Base-by-base conservation (phyloP, 2,888 invertebrate species). In the Acanthacorydalis orientalis region DNA sequence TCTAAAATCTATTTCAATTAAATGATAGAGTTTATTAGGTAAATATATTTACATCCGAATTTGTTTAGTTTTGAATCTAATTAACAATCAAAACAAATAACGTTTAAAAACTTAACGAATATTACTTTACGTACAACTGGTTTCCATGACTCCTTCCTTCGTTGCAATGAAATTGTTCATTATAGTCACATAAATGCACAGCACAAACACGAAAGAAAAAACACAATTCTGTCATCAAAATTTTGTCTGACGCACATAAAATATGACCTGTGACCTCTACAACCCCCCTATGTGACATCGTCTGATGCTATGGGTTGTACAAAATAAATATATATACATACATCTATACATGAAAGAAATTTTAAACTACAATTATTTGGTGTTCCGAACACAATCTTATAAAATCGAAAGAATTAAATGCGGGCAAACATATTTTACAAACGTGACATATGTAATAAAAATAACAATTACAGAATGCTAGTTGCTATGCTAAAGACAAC, bases 251-350 rank as follows among this genome's bases (percentile, higher is more conserved):
- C 12, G 31, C 42, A 23, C 11, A 42, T 16, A 42, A 41, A 16
- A 48, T 38, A n/a, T 44, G 48, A 49, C 50, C 50, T 51, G 43
- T 50, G 51, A 52, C 51, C 51, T 52, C 50, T 52, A 46, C 45
- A 50, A 49, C 46, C 47, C 48, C 48, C 50, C 48, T 46, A 49
- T 31, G 14, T 31, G 16, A 31, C 42, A 16, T 12, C 31, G 16
- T 16, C 8, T 42, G 31, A n/a, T 6, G 23, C 23, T 23, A 23
- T 6, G 23, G 23, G 23, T 23, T 23, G 23, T 23, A 23, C 23
- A 23, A 23, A 23, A 23, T 23, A 23, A 23, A 23, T 23, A 23
- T 23, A 23, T 23, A 23, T 23, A 23, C 6, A 23, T 23, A 23
- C 6, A 23, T 23, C 2, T 23, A 23, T 23, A 23, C 6, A 23